Base-by-base conservation (phyloP, 2,113 vertebrate genomes). In the Semnornis frantzii region DNA sequence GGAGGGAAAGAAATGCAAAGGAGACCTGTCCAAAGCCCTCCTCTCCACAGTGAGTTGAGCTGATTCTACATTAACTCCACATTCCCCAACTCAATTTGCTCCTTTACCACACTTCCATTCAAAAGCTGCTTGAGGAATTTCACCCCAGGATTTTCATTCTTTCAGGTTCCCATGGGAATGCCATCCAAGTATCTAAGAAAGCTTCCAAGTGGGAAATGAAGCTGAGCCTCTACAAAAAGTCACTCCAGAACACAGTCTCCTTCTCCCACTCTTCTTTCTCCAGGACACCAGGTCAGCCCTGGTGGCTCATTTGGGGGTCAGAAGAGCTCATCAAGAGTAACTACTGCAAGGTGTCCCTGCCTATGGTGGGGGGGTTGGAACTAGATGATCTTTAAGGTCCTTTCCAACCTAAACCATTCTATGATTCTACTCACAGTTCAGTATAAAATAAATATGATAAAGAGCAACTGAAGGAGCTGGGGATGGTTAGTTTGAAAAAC, bases 101-200 rank as follows among this genome's bases (percentile, higher is more conserved):
- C 28, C 65, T 81, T 52, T 5, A 3, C 8, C 4, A 0, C 37
- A 0, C 66, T 23, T 13, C 37, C 15, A 0, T 0, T 0, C 19
- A 55, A 15, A 48, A 76, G 44, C 21, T 57, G 0, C 12, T 27
- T 0, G 0, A 4, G 10, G 30, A 7, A 14, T 44, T 23, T 39
- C 8, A 37, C 9, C 21, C 34, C 64, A 48, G 0, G 52, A 5
- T 6, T 58, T 74, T 24, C 5, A 0, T 12, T 21, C 13, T 1
- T 44, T 6, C 89, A 96, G 96, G 3, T 44, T 15, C 48, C 37
- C 75, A 0, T 18, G 77, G 65, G 5, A 71, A 7, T 3, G 64
- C 2, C 16, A 17, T 21, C 60, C 89, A 7, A 1, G 21, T 5
- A 0, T 1, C 46, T 0, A 30, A 24, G 72, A 74, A 91, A 42